Conservation (phyloP, 2,888 invertebrate genomes). For the Drosophila putrida region DNA sequence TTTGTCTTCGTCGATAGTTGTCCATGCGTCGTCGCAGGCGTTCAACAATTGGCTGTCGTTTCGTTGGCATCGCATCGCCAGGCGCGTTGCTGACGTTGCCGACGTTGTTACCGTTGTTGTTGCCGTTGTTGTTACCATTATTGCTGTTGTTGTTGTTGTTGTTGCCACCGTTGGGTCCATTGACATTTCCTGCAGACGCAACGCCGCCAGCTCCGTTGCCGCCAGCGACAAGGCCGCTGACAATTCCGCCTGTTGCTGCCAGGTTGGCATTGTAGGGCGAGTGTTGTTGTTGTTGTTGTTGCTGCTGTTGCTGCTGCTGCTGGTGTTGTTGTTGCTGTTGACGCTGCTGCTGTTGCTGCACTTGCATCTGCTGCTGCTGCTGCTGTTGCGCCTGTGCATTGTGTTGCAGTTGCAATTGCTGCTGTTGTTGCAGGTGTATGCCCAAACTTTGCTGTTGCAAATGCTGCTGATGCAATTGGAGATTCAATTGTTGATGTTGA, state of each 20-base stretch:
- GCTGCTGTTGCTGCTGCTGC: constrained; percentile 46
- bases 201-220: constrained; percentile 82
- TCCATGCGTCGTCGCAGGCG: constrained; percentile 94
- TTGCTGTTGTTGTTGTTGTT: constrained; percentile 36
- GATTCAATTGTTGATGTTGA: constrained; percentile 75
- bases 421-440: constrained; percentile 78
- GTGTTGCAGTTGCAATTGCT: constrained; percentile 75
- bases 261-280: constrained; percentile 80
- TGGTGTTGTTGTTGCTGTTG: constrained; percentile 63
- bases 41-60: constrained; percentile 94
- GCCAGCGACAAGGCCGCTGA: constrained; percentile 82
- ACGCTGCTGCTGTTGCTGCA: constrained; percentile 78
- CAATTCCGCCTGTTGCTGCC: constrained; percentile 75
- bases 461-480: constrained; percentile 83
- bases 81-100: constrained; percentile 20
- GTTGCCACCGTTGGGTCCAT: constrained; percentile 32
- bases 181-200: constrained; percentile 66
- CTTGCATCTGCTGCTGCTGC: constrained; percentile 70
- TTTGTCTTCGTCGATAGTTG: constrained; percentile 93
- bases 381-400: constrained; percentile 84
- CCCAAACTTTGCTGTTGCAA: constrained; percentile 75
- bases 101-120: constrained; percentile 34
- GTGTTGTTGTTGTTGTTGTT: constrained; percentile 69
- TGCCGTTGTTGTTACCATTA: constrained; percentile 44
- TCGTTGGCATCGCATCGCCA: constrained; percentile 90